These are phyloP conservation scores for Hydropsyche tenuis DNA, from an alignment of 1,140 invertebrate species.

Conservation along the genomic window DNA sequence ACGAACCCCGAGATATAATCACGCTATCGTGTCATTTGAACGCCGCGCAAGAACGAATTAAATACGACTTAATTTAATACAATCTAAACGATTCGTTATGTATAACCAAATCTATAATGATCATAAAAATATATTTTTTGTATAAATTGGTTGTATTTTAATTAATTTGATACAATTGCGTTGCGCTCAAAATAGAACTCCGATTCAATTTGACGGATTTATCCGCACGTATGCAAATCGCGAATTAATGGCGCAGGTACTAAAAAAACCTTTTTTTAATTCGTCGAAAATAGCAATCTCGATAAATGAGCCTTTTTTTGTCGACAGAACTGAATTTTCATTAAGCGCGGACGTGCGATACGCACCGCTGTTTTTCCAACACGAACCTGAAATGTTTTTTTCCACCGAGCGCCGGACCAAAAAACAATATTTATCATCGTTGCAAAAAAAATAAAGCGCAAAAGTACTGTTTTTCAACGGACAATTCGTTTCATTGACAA, in stretches of 20 bases:
- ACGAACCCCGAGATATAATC: neutral
- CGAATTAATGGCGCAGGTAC: slow-evolving; percentile 46
- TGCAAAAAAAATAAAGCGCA: neutral
- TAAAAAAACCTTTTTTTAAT: slow-evolving; percentile 54
- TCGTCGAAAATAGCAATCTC: slow-evolving; percentile 56
- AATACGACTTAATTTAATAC: too few relatives aligned
- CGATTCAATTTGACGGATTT: slow-evolving; percentile 44
- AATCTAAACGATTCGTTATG: too few relatives aligned
- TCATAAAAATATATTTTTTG: too few relatives aligned
- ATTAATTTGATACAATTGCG: too few relatives aligned
- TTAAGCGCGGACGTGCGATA: neutral
- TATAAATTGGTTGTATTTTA: too few relatives aligned
- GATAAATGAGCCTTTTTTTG: slow-evolving; percentile 39
- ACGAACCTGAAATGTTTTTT: neutral
- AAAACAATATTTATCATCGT: too few relatives aligned
- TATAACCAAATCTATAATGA: too few relatives aligned
- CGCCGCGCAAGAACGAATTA: neutral
- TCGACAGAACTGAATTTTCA: neutral
- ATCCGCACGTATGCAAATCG: slow-evolving; percentile 45
- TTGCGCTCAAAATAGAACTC: neutral
- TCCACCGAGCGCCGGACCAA: too few relatives aligned
- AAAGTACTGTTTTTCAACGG: neutral
- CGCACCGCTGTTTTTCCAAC: neutral
- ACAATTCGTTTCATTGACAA: too few relatives aligned
- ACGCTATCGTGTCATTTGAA: slow-evolving; percentile 11